Evolutionary conservation across 23 tunicate genomes (phyloP), one percentile per base, ranked within the genome.

Genomic region (Botrylloides violaceus): DNA sequence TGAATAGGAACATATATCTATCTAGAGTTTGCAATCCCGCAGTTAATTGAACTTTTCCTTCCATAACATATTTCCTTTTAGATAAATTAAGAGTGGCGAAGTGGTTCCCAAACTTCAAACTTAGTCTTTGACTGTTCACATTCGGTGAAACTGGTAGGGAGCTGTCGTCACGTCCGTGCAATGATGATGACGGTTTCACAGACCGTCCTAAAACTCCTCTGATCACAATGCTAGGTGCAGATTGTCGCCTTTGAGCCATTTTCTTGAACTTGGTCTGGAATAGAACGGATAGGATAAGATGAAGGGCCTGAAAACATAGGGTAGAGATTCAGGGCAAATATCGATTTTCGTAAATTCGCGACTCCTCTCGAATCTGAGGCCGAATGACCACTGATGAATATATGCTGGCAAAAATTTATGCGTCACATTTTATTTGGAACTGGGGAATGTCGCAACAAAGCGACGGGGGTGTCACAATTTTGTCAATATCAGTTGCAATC

Each of bases 221-320:
- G 38, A 77, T 65, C 32, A 77, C 81, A 29, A 66, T 66, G 1
- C 72, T 62, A 2, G 81, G 81, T 24, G 81, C 81, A 20, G 81
- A 77, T 4, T 77, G 81, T 32, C 81, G 73, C 15, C 81, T 71
- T 20, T 66, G 81, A 12, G 81, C 73, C 81, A 77, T 77, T 43
- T 77, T 77, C 64, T 77, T 77, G 56, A 77, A 77, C 50, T 77
- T 77, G 9, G 71, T 56, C 81, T 77, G 64, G 19, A 77, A 49
- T 22, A 22, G 19, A 12, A 22, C 9, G 28, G 19, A 59, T 59
- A n/a, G n/a, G n/a, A n/a, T n/a, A n/a, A n/a, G n/a, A n/a, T n/a
- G n/a, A n/a, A n/a, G n/a, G n/a, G n/a, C n/a, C n/a, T n/a, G n/a
- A n/a, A n/a, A n/a, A n/a, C n/a, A n/a, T n/a, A n/a, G n/a, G n/a